phyloP scores from a whole-genome alignment of 2,113 vertebrate genomes.

The Heliornis fulica region DNA sequence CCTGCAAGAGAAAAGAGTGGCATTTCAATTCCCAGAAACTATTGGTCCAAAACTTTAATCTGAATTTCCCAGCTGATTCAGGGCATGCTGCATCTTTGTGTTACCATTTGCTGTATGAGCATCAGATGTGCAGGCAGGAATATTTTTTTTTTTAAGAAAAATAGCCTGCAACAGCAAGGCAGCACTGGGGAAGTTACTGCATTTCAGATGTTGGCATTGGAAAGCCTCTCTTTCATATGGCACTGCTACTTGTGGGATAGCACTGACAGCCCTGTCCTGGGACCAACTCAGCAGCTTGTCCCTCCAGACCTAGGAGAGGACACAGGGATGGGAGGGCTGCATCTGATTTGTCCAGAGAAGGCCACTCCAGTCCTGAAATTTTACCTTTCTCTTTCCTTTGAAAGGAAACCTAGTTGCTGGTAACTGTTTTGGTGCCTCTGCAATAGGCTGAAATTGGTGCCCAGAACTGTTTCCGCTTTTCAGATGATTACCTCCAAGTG shows the following conservation, averaged over 20 bases:
- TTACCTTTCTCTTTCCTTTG: background rate
- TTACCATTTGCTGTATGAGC: constrained; percentile 49
- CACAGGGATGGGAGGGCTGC: background rate
- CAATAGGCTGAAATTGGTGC: background rate
- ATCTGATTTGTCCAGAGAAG: background rate
- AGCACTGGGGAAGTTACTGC: background rate
- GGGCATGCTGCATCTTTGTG: constrained; percentile 27
- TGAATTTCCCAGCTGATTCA: constrained; percentile 69
- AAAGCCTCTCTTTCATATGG: background rate
- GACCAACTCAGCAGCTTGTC: background rate
- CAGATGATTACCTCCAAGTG: constrained; percentile 54
- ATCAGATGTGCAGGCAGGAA: constrained; percentile 73
- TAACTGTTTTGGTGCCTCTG: background rate
- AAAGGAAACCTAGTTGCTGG: background rate
- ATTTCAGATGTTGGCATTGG: background rate
- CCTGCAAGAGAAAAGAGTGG: constrained; percentile 39
- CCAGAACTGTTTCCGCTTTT: constrained; percentile 30
- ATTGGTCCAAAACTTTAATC: constrained; percentile 63
- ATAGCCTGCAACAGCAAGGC: constrained; percentile 29
- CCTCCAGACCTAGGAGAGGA: background rate
- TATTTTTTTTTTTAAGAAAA: background rate
- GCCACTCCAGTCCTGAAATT: background rate
- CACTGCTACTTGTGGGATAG: background rate
- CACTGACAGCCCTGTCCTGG: background rate
- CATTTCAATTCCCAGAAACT: constrained; percentile 66